phyloP scores from a whole-genome alignment of 1,140 invertebrate genomes.

The Nasonia giraulti region DNA sequence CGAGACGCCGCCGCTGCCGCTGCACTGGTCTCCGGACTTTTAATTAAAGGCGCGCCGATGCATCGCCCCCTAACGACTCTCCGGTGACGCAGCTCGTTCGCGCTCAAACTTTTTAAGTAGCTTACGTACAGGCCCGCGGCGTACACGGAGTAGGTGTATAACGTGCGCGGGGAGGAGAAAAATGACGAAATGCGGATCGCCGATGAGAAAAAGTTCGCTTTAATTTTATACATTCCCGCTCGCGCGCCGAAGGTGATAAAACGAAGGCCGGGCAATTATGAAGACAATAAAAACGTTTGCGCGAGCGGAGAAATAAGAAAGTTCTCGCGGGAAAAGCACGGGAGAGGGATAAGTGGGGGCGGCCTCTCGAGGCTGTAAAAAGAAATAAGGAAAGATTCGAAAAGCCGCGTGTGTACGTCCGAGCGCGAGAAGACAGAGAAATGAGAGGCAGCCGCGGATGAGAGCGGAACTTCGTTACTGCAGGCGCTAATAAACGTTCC shows the following conservation, averaged over 20 bases:
- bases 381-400: not conserved
- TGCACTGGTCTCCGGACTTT: constrained; percentile 45
- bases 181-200: not conserved
- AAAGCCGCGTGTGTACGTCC: not conserved
- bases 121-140: constrained; percentile 32
- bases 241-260: not conserved
- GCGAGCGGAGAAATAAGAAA: constrained; percentile 1
- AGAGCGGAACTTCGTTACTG: constrained; percentile 26
- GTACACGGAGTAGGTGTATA: no score
- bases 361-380: not conserved
- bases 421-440: not conserved
- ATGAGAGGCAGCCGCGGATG: not conserved
- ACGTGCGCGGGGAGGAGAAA: not conserved
- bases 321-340: not conserved
- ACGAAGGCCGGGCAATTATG: no score
- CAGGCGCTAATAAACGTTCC: constrained; percentile 32
- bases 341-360: not conserved
- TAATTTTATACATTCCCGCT: no score
- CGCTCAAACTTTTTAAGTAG: constrained; percentile 57
- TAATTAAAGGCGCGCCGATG: constrained; percentile 57
- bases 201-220: not conserved
- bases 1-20: not conserved
- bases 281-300: not conserved
- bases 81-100: constrained; percentile 54
- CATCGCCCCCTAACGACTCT: constrained; percentile 50